phyloP scores from a whole-genome alignment of 1,140 invertebrate genomes.

The Caenorhabditis latens region DNA sequence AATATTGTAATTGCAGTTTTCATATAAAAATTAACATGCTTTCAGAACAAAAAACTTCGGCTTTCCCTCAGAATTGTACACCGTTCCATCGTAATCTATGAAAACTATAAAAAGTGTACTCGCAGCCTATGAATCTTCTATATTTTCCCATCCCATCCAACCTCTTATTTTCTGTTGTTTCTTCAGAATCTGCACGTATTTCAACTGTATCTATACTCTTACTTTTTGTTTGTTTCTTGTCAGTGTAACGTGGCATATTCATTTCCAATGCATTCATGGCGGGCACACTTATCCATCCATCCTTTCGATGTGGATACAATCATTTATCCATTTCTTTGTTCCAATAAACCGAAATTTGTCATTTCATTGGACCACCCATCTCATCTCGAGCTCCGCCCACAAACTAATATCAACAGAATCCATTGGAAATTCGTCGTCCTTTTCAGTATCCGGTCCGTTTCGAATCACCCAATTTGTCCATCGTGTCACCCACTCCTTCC shows the following conservation, averaged over 20 bases:
- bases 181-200: neutral
- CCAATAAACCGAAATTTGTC: neutral
- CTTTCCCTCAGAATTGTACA: too few relatives aligned
- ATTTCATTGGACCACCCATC: neutral
- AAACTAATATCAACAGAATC: conserved; percentile 1
- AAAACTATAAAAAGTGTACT: too few relatives aligned
- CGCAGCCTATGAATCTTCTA: too few relatives aligned
- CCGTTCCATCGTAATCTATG: too few relatives aligned
- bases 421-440: neutral
- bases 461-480: conserved; percentile 30
- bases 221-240: neutral
- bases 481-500: conserved; percentile 16
- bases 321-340: too few relatives aligned
- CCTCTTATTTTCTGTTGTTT: neutral
- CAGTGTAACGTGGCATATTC: neutral
- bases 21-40: too few relatives aligned
- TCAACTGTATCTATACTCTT: neutral
- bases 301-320: too few relatives aligned
- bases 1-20: too few relatives aligned
- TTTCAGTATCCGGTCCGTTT: neutral
- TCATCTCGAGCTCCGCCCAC: neutral
- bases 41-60: too few relatives aligned
- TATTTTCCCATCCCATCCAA: neutral
- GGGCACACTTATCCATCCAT: too few relatives aligned
- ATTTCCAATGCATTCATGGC: neutral